Conservation (phyloP, 2,888 invertebrate genomes). For the Sthenelais limicola region DNA sequence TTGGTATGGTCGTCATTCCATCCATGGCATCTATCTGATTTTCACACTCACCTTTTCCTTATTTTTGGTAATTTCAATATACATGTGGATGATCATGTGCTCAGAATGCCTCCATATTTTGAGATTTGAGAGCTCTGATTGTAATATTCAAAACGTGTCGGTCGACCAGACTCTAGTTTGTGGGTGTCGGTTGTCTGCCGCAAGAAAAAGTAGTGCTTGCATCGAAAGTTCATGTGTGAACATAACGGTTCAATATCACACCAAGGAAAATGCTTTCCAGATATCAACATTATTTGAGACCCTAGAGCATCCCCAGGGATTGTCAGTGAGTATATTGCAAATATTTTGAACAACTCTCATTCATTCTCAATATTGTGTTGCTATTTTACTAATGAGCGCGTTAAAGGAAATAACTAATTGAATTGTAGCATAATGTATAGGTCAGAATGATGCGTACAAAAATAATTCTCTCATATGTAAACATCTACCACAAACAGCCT, state of each 20-base stretch:
- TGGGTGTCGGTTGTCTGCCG: not conserved
- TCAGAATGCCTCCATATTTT: not conserved
- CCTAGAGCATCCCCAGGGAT: constrained; percentile 6
- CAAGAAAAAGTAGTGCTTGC: not conserved
- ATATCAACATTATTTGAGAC: constrained; percentile 30
- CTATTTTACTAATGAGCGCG: no score
- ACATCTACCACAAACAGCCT: no score
- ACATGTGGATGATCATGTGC: constrained; percentile 28
- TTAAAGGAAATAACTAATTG: no score
- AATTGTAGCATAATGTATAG: no score
- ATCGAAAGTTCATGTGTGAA: constrained; percentile 17
- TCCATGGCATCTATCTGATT: constrained; percentile 24
- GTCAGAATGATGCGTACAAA: no score
- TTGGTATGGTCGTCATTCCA: constrained; percentile 21
- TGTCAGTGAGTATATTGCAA: no score
- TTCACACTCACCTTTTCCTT: not conserved
- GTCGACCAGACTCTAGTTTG: constrained; percentile 14
- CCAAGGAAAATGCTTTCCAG: not conserved
- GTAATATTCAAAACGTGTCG: not conserved
- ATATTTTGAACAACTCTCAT: no score
- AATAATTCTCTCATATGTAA: no score
- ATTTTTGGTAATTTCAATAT: not conserved
- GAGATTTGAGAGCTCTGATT: constrained; percentile 7
- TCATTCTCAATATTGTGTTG: no score
- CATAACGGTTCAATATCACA: constrained; percentile 4